Base-by-base conservation (phyloP, 1,140 invertebrate genomes). In the Solenopsis invicta region DNA sequence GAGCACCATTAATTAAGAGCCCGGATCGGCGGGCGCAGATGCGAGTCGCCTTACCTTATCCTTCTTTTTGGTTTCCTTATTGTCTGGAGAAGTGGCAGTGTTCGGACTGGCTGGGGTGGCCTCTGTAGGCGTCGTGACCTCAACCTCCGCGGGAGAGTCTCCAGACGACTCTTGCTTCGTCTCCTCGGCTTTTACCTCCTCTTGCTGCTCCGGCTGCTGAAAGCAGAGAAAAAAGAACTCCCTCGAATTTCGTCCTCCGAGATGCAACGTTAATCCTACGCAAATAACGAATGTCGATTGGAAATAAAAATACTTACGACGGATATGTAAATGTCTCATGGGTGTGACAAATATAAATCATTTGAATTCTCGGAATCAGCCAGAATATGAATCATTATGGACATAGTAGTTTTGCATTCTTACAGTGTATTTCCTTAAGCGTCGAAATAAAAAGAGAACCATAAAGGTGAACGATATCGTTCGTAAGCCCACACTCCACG, bases 21-120 rank as follows among this genome's bases (percentile, higher is more conserved):
- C 29, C 9, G 18, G 24, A 59, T 48, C 4, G 41, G 2, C 29
- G 24, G n/a, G 29, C 21, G 29, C 18, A 9, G 54, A 76, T 52
- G 24, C 52, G 0, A 24, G 77, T 56, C 24, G 50, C 10, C 72
- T 82, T 80, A 97, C 97, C 96, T 97, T 97, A 89, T 98, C 97
- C 94, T 98, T 97, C 95, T 98, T 98, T 90, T 97, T 97, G 91
- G 96, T 96, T 94, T 97, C 97, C 94, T 97, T 97, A 92, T 95
- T 96, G 41, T 97, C 97, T 89, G 97, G 96, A 21, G 96, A 96
- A 59, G 97, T 96, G 71, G 96, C 96, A 12, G 96, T 94, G 21
- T 95, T 95, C 41, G 96, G 93, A 90, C 92, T 94, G 69, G 93
- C 93, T 66, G 94, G 88, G 78, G 92, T 94, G 16, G 88, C 92